phyloP scores from a whole-genome alignment of 2,797 vertebrate species.

The Melanogrammus aeglefinus region DNA sequence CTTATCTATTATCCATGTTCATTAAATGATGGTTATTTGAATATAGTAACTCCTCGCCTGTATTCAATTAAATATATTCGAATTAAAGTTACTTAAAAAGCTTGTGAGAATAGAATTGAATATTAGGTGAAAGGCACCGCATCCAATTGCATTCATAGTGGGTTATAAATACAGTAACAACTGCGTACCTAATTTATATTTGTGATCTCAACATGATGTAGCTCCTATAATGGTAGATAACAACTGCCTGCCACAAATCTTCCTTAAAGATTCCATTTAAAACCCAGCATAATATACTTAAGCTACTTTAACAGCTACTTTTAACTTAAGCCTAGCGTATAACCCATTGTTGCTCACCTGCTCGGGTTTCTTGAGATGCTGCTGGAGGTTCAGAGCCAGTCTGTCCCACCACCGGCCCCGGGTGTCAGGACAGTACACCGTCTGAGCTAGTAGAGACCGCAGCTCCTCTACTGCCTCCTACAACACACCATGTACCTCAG shows the following conservation, averaged over 20 bases:
- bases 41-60: background rate
- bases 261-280: background rate
- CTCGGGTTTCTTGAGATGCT: constrained; percentile 84
- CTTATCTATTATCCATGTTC: background rate
- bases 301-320: background rate
- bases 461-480: constrained; percentile 88
- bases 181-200: background rate
- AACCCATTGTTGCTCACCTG: constrained; percentile 67
- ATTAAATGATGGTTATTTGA: background rate
- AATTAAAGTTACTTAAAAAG: background rate
- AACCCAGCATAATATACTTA: background rate
- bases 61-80: background rate
- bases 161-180: background rate
- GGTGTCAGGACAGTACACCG: constrained; percentile 84
- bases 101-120: background rate
- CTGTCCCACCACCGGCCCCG: constrained; percentile 97
- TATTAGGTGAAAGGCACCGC: background rate
- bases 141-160: background rate
- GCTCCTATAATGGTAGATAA: background rate
- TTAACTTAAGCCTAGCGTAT: background rate
- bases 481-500: background rate
- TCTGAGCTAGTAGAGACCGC: constrained; percentile 79
- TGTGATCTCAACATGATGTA: background rate
- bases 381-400: constrained; percentile 90
- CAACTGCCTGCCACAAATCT: background rate